Percentiles rank a stretch among this genome's conserved stretches.
Conservation (phyloP, 2,797 vertebrate genomes). For the Bufotes viridis region DNA sequence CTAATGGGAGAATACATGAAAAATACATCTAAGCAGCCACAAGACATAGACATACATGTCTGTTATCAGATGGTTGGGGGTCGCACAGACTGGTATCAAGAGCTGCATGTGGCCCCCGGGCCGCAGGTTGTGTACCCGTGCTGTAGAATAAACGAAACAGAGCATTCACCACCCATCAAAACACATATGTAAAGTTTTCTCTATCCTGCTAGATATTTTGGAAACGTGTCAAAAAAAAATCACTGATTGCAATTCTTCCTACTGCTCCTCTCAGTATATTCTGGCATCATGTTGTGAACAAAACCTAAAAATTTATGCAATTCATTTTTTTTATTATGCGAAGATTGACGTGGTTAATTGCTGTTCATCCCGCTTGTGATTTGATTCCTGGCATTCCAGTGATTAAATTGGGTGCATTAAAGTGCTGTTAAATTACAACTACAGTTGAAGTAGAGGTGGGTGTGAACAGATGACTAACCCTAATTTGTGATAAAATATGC, state of each 20-base stretch:
- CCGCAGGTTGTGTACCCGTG: no score
- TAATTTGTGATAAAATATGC: constrained; percentile 73
- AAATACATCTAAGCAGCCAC: no score
- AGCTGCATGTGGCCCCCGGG: no score
- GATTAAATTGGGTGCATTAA: constrained; percentile 71
- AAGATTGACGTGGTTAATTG: constrained; percentile 67
- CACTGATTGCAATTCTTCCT: constrained; percentile 57
- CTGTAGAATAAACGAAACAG: neutral
- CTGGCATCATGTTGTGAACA: constrained; percentile 47
- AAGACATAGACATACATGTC: no score
- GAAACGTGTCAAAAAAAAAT: constrained; percentile 48
- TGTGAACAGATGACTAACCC: constrained; percentile 74
- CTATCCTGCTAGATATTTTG: constrained; percentile 50
- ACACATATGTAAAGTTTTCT: constrained; percentile 45
- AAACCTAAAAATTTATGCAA: constrained; percentile 59
- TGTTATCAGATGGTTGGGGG: no score
- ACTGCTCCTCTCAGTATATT: constrained; percentile 54
- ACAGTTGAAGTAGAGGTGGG: constrained; percentile 68
- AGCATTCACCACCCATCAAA: neutral
- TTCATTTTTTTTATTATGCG: constrained; percentile 47
- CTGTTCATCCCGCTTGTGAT: constrained; percentile 65
- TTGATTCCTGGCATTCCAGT: constrained; percentile 68
- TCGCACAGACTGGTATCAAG: no score
- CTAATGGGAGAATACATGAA: no score
- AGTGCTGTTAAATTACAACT: constrained; percentile 72